These are phyloP conservation scores for Rhincodon typus DNA, from an alignment of 2,797 vertebrate species.

Conservation along the genomic window DNA sequence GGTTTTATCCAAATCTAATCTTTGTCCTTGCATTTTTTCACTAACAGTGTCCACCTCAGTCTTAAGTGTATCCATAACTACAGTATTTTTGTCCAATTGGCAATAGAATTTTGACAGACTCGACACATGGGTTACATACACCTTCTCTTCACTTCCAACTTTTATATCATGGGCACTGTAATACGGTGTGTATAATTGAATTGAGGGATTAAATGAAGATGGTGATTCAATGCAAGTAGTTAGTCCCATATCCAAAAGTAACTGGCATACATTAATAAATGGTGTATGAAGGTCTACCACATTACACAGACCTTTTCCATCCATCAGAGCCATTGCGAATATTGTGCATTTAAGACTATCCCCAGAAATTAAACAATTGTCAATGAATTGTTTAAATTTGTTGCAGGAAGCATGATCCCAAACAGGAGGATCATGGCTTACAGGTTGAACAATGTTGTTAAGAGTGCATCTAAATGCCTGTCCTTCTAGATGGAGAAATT, in stretches of 20 bases:
- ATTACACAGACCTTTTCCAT: slow-evolving; percentile 56
- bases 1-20: slow-evolving; percentile 38
- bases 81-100: slow-evolving; percentile 72
- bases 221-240: slow-evolving; percentile 41
- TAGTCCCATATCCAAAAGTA: slow-evolving; percentile 52
- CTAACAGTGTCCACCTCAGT: slow-evolving; percentile 54
- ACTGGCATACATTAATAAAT: slow-evolving; percentile 49
- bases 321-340: slow-evolving; percentile 54
- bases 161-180: slow-evolving; percentile 72
- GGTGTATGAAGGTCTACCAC: slow-evolving; percentile 67
- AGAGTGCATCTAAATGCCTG: slow-evolving; percentile 78
- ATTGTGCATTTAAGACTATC: slow-evolving; percentile 61
- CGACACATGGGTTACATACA: slow-evolving; percentile 67
- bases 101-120: slow-evolving; percentile 76
- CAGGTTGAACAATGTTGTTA: slow-evolving; percentile 53
- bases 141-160: slow-evolving; percentile 66
- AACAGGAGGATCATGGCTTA: slow-evolving; percentile 42
- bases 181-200: slow-evolving; percentile 65
- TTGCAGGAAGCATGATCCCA: slow-evolving; percentile 54
- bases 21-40: slow-evolving; percentile 43
- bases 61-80: slow-evolving; percentile 58
- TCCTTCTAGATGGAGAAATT: slow-evolving; percentile 61
- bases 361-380: slow-evolving; percentile 39
- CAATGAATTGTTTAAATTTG: slow-evolving; percentile 58
- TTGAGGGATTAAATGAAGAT: slow-evolving; percentile 47